These are phyloP conservation scores for Mystacornis crossleyi DNA, from an alignment of 2,113 vertebrate species.

Conservation along the genomic window DNA sequence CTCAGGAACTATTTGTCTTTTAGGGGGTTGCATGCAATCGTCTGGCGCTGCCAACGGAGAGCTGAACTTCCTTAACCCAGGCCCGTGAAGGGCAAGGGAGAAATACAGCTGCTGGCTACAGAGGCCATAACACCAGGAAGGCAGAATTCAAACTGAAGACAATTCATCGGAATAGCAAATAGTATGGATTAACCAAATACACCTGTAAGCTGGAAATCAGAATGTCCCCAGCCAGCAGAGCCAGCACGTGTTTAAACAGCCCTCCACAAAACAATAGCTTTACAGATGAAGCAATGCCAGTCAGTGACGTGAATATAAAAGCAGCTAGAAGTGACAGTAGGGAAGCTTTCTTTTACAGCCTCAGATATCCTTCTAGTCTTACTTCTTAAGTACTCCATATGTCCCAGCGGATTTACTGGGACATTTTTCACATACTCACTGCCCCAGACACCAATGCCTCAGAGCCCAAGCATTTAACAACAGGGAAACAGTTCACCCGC, in stretches of 20 bases:
- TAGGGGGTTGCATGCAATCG: neutral
- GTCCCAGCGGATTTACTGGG: neutral
- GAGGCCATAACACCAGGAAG: neutral
- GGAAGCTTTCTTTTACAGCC: neutral
- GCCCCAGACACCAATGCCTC: neutral
- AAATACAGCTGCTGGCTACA: neutral
- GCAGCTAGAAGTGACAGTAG: neutral
- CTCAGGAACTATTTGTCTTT: neutral
- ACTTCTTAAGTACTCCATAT: neutral
- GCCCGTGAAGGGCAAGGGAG: neutral
- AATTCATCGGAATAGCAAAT: neutral
- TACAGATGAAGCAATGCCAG: neutral
- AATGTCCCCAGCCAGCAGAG: neutral
- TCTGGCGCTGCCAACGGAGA: accelerated
- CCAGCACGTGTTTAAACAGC: neutral
- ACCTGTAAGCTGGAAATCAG: neutral
- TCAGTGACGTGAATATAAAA: neutral
- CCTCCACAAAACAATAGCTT: neutral
- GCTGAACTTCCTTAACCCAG: neutral
- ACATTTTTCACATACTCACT: neutral
- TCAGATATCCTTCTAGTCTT: neutral
- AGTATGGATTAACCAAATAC: neutral
- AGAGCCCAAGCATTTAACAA: neutral
- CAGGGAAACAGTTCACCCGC: neutral
- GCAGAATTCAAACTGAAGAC: neutral